These are phyloP conservation scores for Onychostruthus taczanowskii DNA, from an alignment of 2,113 vertebrate species.

Conservation along the genomic window DNA sequence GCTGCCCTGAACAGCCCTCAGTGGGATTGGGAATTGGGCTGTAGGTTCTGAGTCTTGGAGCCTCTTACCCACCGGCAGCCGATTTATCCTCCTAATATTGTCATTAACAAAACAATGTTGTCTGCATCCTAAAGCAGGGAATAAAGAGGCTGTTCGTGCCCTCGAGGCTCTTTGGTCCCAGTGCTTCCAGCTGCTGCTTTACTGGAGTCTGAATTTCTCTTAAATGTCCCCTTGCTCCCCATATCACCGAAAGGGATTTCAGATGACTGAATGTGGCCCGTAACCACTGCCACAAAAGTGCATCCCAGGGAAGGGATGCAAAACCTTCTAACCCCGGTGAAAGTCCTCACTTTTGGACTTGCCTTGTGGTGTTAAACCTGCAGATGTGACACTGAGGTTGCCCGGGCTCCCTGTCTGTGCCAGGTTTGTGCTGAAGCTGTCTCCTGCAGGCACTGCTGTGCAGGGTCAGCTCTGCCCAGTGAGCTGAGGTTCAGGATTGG, in stretches of 20 bases:
- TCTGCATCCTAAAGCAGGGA: neutral
- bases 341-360: neutral
- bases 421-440: neutral
- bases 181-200: neutral
- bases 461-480: neutral
- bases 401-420: neutral
- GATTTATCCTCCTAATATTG: neutral
- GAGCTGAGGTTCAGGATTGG: neutral
- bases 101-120: neutral
- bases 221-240: neutral
- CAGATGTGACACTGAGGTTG: neutral
- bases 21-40: neutral
- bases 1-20: neutral
- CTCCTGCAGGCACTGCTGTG: neutral
- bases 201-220: neutral
- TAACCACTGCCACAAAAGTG: accelerated
- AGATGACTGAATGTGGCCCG: accelerated
- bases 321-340: neutral
- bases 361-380: accelerated
- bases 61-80: neutral
- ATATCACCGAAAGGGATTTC: neutral
- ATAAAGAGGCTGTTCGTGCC: neutral
- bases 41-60: neutral
- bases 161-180: neutral
- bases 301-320: neutral